These are phyloP conservation scores for Lymantria monacha DNA, from an alignment of 2,888 invertebrate species.

Conservation along the genomic window DNA sequence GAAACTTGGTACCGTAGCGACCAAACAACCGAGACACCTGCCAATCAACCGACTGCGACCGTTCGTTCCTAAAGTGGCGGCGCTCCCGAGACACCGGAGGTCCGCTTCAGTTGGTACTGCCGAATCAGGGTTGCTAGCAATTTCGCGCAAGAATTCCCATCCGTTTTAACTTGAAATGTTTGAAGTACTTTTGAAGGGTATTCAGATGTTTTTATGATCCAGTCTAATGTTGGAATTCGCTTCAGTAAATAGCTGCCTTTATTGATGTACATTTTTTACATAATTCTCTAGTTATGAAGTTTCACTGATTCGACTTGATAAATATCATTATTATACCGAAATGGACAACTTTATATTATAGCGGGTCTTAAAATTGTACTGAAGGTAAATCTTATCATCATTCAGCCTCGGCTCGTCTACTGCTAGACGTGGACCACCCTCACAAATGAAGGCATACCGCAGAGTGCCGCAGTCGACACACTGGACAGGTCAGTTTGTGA, in stretches of 20 bases:
- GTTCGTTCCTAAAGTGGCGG: background rate
- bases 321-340: too few species aligned
- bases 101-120: constrained; percentile 33
- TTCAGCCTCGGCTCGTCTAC: too few species aligned
- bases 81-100: constrained; percentile 10
- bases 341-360: too few species aligned
- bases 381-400: too few species aligned
- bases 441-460: too few species aligned
- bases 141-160: constrained; percentile 48
- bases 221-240: constrained; percentile 14
- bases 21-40: constrained; percentile 29
- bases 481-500: too few species aligned
- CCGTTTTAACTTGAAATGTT: constrained; percentile 38
- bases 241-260: constrained; percentile 4
- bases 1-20: constrained; percentile 25
- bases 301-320: too few species aligned
- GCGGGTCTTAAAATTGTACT: too few species aligned
- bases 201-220: constrained; percentile 26
- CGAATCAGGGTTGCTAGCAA: constrained; percentile 46
- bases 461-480: too few species aligned
- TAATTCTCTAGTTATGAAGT: background rate
- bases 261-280: background rate
- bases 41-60: constrained; percentile 18
- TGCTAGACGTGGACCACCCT: too few species aligned
- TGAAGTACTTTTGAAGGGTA: constrained; percentile 35